Base-by-base conservation (phyloP, 1,140 invertebrate species). In the Danaus plexippus region DNA sequence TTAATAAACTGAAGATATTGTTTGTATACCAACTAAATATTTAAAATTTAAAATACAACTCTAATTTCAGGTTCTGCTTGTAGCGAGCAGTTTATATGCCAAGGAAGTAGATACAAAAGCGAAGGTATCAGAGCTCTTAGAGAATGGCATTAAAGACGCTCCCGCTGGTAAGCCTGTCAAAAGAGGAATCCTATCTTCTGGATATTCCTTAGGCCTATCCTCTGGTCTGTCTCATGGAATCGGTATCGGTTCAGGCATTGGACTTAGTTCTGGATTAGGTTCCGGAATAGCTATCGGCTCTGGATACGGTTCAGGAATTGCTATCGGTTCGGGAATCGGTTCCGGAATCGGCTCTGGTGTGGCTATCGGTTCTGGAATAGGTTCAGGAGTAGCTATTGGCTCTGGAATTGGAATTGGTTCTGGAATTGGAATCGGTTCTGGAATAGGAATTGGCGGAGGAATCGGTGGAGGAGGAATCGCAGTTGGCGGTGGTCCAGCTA, bases 131-230 rank as follows among this genome's bases (percentile, higher is more conserved):
- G 71, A 84, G 54, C 67, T 85, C 9, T 61, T 85, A 40, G 71
- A 77, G 48, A 73, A 80, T 47, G 80, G 82, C 11, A 85, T 83
- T 7, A 80, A 77, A 64, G 76, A 82, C 47, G 61, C 61, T 12
- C 61, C 67, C 7, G 52, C 73, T 48, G 77, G 72, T 6, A 82
- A 82, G 50, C 73, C 71, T 0, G 67, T 74, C 0, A 82, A 82
- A 49, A 73, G 80, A 61, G 75, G 73, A 9, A 76, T 81, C 6
- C 56, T 63, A 11, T 66, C 67, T 32, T 66, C 63, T 1, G 70
- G 75, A 40, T 41, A 15, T 45, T 41, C 64, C 13, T 61, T 64
- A 52, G 59, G 62, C 22, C 45, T 59, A 12, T 52, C 59, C 9
- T 50, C 50, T 22, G 60, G 60, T 4, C n/a, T 51, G 15, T 64